A percentile compares a stretch with the other conserved stretches of the same genome.
phyloP scores from a whole-genome alignment of 2,797 vertebrate genomes.

The Monodelphis domestica region DNA sequence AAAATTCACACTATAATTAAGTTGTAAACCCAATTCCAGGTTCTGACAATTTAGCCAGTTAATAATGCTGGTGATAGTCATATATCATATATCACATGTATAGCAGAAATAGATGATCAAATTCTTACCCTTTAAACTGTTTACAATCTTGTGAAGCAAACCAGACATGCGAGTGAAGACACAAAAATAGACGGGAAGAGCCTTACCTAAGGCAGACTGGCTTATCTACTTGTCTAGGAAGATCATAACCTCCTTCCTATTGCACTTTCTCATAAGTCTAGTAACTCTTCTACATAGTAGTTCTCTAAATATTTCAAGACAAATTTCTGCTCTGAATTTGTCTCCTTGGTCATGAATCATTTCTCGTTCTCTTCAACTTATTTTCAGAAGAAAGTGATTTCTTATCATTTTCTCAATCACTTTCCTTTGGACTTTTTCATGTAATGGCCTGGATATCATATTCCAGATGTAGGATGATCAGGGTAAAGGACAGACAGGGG shows the following conservation, averaged over 20 bases:
- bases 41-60: not conserved
- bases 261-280: not conserved
- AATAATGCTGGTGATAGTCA: not conserved
- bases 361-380: not conserved
- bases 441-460: not conserved
- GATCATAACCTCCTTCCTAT: not conserved
- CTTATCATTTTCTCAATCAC: not conserved
- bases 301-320: not conserved
- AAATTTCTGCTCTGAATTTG: not conserved
- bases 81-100: too few relatives aligned
- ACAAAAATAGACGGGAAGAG: not conserved
- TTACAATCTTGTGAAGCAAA: not conserved
- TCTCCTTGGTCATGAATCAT: not conserved
- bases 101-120: not conserved
- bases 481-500: not conserved
- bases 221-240: not conserved
- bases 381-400: not conserved
- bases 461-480: not conserved
- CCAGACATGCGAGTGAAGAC: not conserved
- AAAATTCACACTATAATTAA: not conserved
- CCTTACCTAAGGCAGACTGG: not conserved
- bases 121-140: not conserved
- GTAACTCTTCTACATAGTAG: not conserved
- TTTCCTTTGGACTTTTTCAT: not conserved
- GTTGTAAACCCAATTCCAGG: not conserved